Percentiles rank a stretch among this genome's conserved stretches.
Conservation (phyloP, 1,140 invertebrate species). For the Bombus superbus region DNA sequence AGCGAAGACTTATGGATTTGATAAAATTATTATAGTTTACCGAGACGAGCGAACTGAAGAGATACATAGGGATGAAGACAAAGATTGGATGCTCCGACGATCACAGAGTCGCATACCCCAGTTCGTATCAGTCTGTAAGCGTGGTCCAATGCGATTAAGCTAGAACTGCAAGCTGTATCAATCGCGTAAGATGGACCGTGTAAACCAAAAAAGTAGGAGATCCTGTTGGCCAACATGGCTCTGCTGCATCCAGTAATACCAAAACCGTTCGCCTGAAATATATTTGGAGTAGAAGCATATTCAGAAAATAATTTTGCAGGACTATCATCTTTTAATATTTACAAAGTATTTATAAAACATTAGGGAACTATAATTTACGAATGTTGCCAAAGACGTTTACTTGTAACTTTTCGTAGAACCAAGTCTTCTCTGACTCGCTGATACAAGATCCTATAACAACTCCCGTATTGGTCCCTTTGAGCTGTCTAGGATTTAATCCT, state of each 20-base stretch:
- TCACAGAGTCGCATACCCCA: slow-evolving; percentile 92
- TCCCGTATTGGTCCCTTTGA: slow-evolving; percentile 89
- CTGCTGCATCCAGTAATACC: slow-evolving; percentile 88
- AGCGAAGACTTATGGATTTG: neutral
- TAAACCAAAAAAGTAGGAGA: slow-evolving; percentile 90
- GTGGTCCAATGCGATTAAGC: slow-evolving; percentile 92
- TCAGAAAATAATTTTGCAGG: neutral
- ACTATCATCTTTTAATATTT: too few species aligned
- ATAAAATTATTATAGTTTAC: slow-evolving; percentile 57
- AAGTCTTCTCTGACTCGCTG: slow-evolving; percentile 89
- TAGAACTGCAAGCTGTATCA: slow-evolving; percentile 96
- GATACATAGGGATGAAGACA: slow-evolving; percentile 93
- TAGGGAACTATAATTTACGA: neutral
- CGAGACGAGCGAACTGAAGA: slow-evolving; percentile 88
- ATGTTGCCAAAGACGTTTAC: slow-evolving; percentile 51
- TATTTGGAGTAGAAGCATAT: neutral
- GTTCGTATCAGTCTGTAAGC: slow-evolving; percentile 90
- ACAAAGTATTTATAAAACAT: too few species aligned
- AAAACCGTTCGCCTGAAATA: slow-evolving; percentile 77
- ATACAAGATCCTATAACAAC: slow-evolving; percentile 92
- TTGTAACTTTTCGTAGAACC: slow-evolving; percentile 87
- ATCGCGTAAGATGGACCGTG: slow-evolving; percentile 91
- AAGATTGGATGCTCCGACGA: slow-evolving; percentile 93
- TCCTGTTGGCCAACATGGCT: slow-evolving; percentile 95
- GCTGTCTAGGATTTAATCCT: slow-evolving; percentile 83